Evolutionary conservation across 2,797 vertebrate species (phyloP), one percentile per base, ranked within the genome.

Genomic region (Syndactyla subalaris): DNA sequence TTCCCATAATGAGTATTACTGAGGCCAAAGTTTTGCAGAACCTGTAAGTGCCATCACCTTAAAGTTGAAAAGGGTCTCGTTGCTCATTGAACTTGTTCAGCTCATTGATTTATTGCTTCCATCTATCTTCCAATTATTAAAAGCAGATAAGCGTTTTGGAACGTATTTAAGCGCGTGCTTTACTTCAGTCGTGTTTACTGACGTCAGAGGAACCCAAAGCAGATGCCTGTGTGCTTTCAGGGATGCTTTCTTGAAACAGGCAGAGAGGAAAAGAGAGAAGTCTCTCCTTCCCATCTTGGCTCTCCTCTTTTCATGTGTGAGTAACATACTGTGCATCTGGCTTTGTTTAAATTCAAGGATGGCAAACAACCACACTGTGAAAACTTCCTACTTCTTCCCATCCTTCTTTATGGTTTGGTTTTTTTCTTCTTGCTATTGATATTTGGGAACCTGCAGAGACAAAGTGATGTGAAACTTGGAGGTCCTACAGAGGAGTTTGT

Each of bases 331-430:
- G 88, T 24, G 67, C 0, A 39, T 46, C 86, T 96, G 96, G 71
- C 93, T 94, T 86, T 77, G 85, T 63, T 96, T 94, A 92, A 93
- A 82, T 79, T 62, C 65, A 76, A 75, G 68, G 92, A 93, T 72
- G 45, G 71, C 68, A 89, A 93, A 81, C 83, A 84, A 91, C 80
- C 82, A 21, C 48, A 20, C 65, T 76, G 41, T 79, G 77, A 92
- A 96, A 92, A 84, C 83, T 74, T 89, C 75, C 75, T 83, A 57
- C 70, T 88, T 87, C 77, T 94, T 85, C 83, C 61, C 77, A 87
- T 85, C 82, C 91, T 77, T 74, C 58, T 62, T 61, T n/a, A 52
- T n/a, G 32, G 81, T 84, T 88, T 86, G n/a, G 10, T 51, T 81
- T 58, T 58, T 95, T 71, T 23, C 46, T 90, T 86, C 58, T 92